Percentiles rank a stretch among this genome's conserved stretches.
Evolutionary conservation across 2,888 invertebrate species (phyloP).

Genomic region (Penaeus monodon): DNA sequence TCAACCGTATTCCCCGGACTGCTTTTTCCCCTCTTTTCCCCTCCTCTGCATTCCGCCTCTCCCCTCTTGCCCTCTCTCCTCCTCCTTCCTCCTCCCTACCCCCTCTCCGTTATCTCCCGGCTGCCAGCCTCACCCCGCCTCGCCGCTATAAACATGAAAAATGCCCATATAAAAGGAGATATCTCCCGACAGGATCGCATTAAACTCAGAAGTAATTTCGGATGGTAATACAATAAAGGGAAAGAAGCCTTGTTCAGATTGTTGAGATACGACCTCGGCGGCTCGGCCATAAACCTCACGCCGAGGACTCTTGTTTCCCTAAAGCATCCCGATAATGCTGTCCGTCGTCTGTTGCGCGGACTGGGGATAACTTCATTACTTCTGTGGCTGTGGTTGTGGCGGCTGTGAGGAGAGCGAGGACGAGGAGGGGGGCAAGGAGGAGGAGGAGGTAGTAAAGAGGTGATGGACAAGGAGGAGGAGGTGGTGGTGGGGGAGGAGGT

Average conservation of each 20-base stretch:
- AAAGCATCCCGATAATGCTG: too few species aligned
- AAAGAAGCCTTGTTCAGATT: constrained; percentile 32
- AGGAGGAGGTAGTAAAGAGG: not conserved
- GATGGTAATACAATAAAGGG: constrained; percentile 53
- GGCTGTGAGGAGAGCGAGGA: not conserved
- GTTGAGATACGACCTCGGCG: constrained; percentile 3
- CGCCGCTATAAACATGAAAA: constrained; percentile 51
- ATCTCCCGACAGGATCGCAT: constrained; percentile 48
- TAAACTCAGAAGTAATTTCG: constrained; percentile 57
- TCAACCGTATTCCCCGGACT: not conserved
- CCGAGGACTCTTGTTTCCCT: too few species aligned
- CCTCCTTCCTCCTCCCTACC: not conserved
- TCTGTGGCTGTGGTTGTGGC: constrained; percentile 15
- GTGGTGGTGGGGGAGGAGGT: not conserved
- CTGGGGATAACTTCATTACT: constrained; percentile 20
- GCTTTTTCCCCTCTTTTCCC: not conserved
- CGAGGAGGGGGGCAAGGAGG: not conserved
- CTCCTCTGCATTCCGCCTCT: not conserved
- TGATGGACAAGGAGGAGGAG: not conserved
- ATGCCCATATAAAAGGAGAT: constrained; percentile 51
- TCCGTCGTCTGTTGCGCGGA: too few species aligned
- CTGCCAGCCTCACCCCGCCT: constrained; percentile 39
- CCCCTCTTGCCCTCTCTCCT: not conserved
- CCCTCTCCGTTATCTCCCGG: constrained; percentile 24
- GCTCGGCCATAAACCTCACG: not conserved